Evolutionary conservation across 2,797 vertebrate genomes (phyloP).

Genomic region (Sciurus vulgaris): DNA sequence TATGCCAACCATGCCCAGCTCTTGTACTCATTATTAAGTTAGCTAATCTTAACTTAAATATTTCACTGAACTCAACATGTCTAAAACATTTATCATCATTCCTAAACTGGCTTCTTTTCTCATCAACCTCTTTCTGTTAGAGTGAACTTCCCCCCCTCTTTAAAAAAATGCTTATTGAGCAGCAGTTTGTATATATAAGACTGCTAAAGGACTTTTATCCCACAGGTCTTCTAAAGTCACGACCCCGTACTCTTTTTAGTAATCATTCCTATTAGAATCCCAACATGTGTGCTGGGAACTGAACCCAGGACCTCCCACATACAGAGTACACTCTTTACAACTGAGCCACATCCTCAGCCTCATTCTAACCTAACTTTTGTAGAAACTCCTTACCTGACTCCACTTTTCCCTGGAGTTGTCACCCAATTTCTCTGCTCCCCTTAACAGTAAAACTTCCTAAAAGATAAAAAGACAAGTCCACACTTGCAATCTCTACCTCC

Average conservation of each 20-base stretch:
- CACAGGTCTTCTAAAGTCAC: not conserved
- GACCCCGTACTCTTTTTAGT: not conserved
- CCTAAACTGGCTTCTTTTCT: conserved; percentile 24
- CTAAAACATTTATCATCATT: conserved; percentile 28
- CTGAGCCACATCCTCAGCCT: not conserved
- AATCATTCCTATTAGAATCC: conserved; percentile 33
- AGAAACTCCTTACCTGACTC: not conserved
- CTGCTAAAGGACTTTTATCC: not conserved
- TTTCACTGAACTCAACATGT: conserved; percentile 26
- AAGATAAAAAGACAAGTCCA: not conserved
- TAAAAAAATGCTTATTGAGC: not conserved
- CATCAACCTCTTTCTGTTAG: not conserved
- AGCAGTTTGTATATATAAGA: not conserved
- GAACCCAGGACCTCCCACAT: not conserved
- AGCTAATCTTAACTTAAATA: conserved; percentile 62
- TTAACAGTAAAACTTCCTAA: not conserved
- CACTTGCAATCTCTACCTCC: not conserved
- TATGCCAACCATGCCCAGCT: too few relatives aligned
- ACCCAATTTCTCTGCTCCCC: not conserved
- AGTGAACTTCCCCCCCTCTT: not conserved
- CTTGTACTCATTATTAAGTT: conserved; percentile 8
- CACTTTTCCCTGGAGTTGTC: not conserved
- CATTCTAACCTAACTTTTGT: not conserved
- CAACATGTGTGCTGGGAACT: not conserved
- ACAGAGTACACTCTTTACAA: not conserved